Evolutionary conservation across 2,113 vertebrate genomes (phyloP), one percentile per base, ranked within the genome.

Genomic region (Megaceryle torquata): DNA sequence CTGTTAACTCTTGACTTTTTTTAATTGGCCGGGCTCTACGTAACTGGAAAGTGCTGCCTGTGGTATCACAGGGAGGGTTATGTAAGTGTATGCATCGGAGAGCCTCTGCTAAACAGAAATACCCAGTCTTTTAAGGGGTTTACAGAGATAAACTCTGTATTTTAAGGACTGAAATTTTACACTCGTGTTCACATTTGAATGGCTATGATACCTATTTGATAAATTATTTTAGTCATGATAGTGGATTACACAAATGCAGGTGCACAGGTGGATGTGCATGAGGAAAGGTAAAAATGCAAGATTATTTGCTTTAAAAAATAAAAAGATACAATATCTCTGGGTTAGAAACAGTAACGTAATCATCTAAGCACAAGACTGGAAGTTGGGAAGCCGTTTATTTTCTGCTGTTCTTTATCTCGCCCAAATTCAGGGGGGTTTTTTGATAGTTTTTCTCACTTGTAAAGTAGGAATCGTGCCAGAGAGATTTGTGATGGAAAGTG

Each of bases 1-100:
- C 88, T 96, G 69, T 93, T 94, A 94, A 67, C 39, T 83, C 85
- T 50, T 68, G 82, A 67, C 76, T 82, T 78, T 53, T 90, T 81
- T 64, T 70, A n/a, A 11, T 17, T 44, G 67, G 4, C 1, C 5
- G 22, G 35, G 35, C 57, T 56, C 78, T 39, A 1, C 0, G 0
- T 78, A 48, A 37, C 48, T 17, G 86, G 80, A 28, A 86, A 15
- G 48, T 0, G 0, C 68, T 82, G 68, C 61, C 35, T 20, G 35
- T 43, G 63, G 33, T 86, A 5, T 54, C 59, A 4, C 46, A 14
- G n/a, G 33, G 60, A 77, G 24, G 28, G 20, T 33, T 80, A 19
- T 28, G 35, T 28, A 10, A 33, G 64, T 7, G 33, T 48, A 6
- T 59, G 75, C n/a, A 2, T 19, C 14, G 41, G 51, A 41, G 16